Evolutionary conservation across 35 echinoderm and acorn worm genomes (phyloP), one percentile per base, ranked within the genome.

Genomic region (Holothuria glaberrima): DNA sequence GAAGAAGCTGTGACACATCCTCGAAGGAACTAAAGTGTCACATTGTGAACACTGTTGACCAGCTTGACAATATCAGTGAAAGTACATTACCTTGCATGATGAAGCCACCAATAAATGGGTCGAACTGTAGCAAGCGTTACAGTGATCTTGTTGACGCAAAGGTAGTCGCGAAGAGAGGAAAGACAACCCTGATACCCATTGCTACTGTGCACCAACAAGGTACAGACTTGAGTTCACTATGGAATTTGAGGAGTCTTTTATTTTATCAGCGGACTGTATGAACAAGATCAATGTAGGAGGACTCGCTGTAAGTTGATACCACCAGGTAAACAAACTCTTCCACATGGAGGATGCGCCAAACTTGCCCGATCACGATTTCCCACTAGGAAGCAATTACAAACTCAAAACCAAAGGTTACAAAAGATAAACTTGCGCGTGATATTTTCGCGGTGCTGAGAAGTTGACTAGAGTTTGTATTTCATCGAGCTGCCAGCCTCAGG

Each of bases 281-380:
- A 78, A 91, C 45, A 91, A 91, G 56, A 31, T 91, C 20, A 91
- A 91, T 22, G 29, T 91, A 19, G 79, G 79, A 20, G 80, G 57
- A 30, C 52, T 67, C 18, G 75, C 89, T 20, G 75, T 82, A 1
- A 81, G 73, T 34, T 57, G 76, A 10, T 50, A 91, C 75, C 63
- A 66, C 58, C 58, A 67, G 66, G 27, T 81, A 2, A 54, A 26
- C 12, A 36, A 48, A 13, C 19, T 83, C 2, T 91, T 91, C 30
- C 50, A 33, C 5, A 7, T 19, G 3, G 61, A 79, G 3, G 76
- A 91, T 44, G 64, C 17, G 14, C 89, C 76, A 26, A 83, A 82
- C 18, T 17, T 48, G 22, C 22, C 60, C 19, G 75, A 91, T 35
- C 75, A 91, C 45, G 89, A 91, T n/a, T 91, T 91, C 48, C 75